Evolutionary conservation across 1,140 invertebrate genomes (phyloP).

Genomic region (Palaemon carinicauda): DNA sequence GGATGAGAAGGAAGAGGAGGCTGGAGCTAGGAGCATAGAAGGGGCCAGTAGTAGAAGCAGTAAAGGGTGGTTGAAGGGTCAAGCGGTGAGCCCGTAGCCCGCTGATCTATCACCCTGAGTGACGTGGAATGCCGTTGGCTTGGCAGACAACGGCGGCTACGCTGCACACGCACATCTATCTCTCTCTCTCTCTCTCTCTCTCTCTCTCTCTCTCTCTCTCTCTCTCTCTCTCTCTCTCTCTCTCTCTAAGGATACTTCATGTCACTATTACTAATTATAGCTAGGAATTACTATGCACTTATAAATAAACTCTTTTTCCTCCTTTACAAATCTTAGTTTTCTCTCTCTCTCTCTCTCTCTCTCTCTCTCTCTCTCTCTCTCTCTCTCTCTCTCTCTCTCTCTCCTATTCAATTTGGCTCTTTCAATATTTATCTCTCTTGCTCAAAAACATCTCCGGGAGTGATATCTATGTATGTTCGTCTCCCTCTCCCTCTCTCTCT

Average conservation of each 20-base stretch:
- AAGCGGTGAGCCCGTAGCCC: background rate
- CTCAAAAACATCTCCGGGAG: too few relatives aligned
- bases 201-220: background rate
- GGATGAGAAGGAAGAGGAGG: background rate
- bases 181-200: background rate
- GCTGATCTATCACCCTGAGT: background rate
- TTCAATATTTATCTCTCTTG: background rate
- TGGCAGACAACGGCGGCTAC: background rate
- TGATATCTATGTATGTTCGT: background rate
- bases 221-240: background rate
- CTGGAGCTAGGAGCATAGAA: background rate
- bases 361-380: background rate
- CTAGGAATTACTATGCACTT: too few relatives aligned
- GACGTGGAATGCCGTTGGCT: background rate
- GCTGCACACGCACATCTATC: background rate
- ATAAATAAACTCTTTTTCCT: too few relatives aligned
- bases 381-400: background rate
- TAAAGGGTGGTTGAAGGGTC: background rate
- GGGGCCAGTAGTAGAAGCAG: background rate
- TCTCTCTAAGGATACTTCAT: background rate
- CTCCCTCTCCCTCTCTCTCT: background rate
- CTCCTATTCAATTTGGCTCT: background rate
- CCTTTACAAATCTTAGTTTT: background rate
- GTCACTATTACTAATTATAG: background rate
- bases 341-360: background rate